A percentile compares a stretch with the other conserved stretches of the same genome.
Conservation (phyloP, 2,797 vertebrate genomes). For the Cirrhinus mrigala region DNA sequence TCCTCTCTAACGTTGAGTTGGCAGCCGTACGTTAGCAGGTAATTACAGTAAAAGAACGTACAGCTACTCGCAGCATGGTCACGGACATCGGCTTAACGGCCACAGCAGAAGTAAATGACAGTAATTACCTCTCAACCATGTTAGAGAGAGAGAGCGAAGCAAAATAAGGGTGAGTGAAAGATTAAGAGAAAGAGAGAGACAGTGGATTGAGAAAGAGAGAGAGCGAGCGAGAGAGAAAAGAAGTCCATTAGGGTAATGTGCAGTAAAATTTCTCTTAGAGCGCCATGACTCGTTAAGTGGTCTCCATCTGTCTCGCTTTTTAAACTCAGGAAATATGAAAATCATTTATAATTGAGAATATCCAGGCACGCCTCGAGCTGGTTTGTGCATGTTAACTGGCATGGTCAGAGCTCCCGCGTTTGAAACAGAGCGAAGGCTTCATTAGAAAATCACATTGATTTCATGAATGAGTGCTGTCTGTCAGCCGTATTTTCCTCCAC, state of each 20-base stretch:
- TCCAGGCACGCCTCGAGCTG: constrained; percentile 70
- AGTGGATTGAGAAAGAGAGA: constrained; percentile 55
- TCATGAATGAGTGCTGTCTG: not conserved
- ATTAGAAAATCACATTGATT: constrained; percentile 2
- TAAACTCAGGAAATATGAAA: constrained; percentile 74
- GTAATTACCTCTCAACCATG: constrained; percentile 81
- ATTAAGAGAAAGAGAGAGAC: constrained; percentile 37
- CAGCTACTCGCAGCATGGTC: constrained; percentile 63
- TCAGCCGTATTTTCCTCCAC: constrained; percentile 3
- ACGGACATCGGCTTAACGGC: constrained; percentile 67
- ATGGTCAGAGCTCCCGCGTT: not conserved
- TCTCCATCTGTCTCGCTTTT: constrained; percentile 81
- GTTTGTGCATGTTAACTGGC: constrained; percentile 42
- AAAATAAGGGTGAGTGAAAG: constrained; percentile 40
- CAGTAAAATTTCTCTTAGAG: constrained; percentile 80
- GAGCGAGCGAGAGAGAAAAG: constrained; percentile 25
- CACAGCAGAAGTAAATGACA: constrained; percentile 79
- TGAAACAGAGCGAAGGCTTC: constrained; percentile 8
- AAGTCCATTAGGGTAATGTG: constrained; percentile 84
- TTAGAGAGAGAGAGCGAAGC: constrained; percentile 59
- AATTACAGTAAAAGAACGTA: constrained; percentile 66
- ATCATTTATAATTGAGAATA: constrained; percentile 82
- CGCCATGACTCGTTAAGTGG: constrained; percentile 82
- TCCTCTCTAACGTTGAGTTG: constrained; percentile 35
- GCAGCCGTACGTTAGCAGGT: constrained; percentile 50